A percentile compares a stretch with the other conserved stretches of the same genome.
These are phyloP conservation scores for Tetropium fuscum DNA, from an alignment of 2,888 invertebrate genomes.

Conservation along the genomic window DNA sequence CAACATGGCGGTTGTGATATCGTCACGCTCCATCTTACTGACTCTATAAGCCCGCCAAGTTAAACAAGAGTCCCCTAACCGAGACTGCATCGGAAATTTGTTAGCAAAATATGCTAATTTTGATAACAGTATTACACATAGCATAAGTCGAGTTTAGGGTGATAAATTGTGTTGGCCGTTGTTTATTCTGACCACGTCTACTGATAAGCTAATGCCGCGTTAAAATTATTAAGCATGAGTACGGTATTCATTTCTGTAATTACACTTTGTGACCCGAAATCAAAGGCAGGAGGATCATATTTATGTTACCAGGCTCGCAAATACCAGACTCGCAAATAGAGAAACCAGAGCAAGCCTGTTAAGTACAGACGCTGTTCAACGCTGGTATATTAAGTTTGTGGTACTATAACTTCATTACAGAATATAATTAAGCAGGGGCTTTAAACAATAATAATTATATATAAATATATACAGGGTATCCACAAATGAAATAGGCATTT, in stretches of 20 bases:
- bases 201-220: slow-evolving; percentile 21
- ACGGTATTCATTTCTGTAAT: slow-evolving; percentile 11
- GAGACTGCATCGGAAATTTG: slow-evolving; percentile 31
- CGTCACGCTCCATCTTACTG: slow-evolving; percentile 47
- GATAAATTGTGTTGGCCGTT: slow-evolving; percentile 16
- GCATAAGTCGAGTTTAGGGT: slow-evolving; percentile 19
- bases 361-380: too few relatives aligned
- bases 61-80: slow-evolving; percentile 37
- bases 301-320: background rate
- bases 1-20: slow-evolving; percentile 40
- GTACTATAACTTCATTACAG: too few relatives aligned
- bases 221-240: slow-evolving; percentile 21
- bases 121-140: slow-evolving; percentile 10
- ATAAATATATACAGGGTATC: too few relatives aligned
- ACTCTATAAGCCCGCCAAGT: slow-evolving; percentile 42
- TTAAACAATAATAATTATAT: too few relatives aligned
- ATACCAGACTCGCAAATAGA: too few relatives aligned
- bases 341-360: too few relatives aligned
- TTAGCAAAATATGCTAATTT: slow-evolving; percentile 41
- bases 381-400: too few relatives aligned
- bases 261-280: slow-evolving; percentile 5
- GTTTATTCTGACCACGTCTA: slow-evolving; percentile 22
- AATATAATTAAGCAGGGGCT: too few relatives aligned
- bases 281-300: background rate
- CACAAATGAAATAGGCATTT: too few relatives aligned